Percentiles rank a stretch among this genome's conserved stretches.
phyloP scores from a whole-genome alignment of 2,113 vertebrate genomes.

The Acrocephalus kingi region DNA sequence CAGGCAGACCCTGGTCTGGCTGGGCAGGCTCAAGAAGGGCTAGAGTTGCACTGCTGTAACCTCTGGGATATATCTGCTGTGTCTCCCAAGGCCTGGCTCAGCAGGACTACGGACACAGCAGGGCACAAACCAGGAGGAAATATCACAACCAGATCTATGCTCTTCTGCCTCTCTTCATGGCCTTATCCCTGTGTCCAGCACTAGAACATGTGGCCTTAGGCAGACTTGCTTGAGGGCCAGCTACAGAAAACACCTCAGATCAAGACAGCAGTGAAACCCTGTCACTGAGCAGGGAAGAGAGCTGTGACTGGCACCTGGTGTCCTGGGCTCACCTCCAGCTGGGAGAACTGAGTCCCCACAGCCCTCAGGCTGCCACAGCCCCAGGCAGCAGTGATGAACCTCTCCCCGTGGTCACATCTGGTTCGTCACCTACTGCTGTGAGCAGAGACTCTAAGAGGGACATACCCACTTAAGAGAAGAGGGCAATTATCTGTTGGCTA shows the following conservation, averaged over 20 bases:
- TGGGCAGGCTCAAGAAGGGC: background rate
- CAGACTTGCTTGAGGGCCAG: background rate
- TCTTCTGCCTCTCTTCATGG: background rate
- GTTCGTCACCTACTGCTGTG: background rate
- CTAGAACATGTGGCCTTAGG: background rate
- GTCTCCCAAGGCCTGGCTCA: background rate
- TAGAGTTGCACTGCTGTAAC: background rate
- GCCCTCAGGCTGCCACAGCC: background rate
- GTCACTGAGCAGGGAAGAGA: background rate
- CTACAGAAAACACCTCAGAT: background rate
- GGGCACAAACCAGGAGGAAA: background rate
- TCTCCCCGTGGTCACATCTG: background rate
- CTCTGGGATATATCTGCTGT: background rate
- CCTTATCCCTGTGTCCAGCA: background rate
- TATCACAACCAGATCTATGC: background rate
- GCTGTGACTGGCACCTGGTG: background rate
- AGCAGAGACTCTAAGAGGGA: background rate
- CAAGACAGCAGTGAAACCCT: background rate
- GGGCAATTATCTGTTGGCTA: background rate
- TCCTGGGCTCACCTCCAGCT: background rate
- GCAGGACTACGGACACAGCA: background rate
- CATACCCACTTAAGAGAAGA: background rate
- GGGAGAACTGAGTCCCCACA: background rate
- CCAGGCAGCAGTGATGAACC: background rate
- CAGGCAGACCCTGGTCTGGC: background rate